Evolutionary conservation across 1,140 invertebrate genomes (phyloP), one percentile per base, ranked within the genome.

Genomic region (Proales similis): DNA sequence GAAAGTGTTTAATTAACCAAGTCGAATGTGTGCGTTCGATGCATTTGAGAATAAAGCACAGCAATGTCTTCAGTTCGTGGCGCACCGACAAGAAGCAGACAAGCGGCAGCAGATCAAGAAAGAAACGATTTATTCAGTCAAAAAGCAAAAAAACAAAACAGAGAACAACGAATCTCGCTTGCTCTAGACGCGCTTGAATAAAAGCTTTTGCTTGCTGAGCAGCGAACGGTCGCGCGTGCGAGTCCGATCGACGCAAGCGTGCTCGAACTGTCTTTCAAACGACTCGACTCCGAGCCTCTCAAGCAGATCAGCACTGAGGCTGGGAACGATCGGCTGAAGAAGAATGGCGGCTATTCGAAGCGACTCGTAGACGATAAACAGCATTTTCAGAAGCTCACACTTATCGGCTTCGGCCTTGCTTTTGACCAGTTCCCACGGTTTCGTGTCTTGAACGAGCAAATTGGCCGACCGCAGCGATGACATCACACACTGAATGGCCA

Each of bases 401-500:
- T 30, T 17, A 22, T 61, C 57, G 24, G n/a, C 14, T 17, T 61
- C 57, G 2, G 20, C 24, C 24, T 29, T 3, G 14, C 26, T 30
- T 46, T 61, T 61, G n/a, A 45, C 26, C 39, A 63, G 20, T 26
- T 48, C 43, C 61, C 61, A 63, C 30, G 46, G 46, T 33, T 63
- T 38, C 22, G 48, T 20, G n/a, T 48, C 22, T 39, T 63, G 45
- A 38, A 63, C 33, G 11, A 48, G 49, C 4, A 7, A 6, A 39
- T 63, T 63, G 1, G 43, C 4, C 14, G n/a, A 4, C 20, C 43
- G 36, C 12, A 63, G 20, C 38, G 26, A 22, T 11, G 29, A 6
- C 46, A 48, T 63, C 6, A 63, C 30, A 5, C 26, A 24, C 17
- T 48, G 43, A 19, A 63, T 63, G 19, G 32, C 61, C 4, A 45